phyloP scores from a whole-genome alignment of 2,113 vertebrate genomes.

The Corydoras maculifer region DNA sequence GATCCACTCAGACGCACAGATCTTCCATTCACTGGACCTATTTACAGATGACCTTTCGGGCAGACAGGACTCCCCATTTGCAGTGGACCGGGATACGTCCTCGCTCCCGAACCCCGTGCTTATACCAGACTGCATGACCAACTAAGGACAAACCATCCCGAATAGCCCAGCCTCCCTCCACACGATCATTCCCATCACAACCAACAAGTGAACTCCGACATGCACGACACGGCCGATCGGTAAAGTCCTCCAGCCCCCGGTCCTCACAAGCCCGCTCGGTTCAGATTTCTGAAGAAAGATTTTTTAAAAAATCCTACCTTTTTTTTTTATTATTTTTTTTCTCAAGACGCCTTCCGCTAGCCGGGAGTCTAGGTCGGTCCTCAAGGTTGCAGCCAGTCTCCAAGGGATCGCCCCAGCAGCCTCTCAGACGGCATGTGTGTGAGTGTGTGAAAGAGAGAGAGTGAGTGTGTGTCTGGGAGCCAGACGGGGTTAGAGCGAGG shows the following conservation, averaged over 20 bases:
- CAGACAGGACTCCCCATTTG: constrained; percentile 41
- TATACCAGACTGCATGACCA: constrained; percentile 17
- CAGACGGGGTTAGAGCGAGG: constrained; percentile 67
- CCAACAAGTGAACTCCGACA: not conserved
- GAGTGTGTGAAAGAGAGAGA: constrained; percentile 29
- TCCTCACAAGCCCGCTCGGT: not conserved
- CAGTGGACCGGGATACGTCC: constrained; percentile 18
- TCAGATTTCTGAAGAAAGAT: not conserved
- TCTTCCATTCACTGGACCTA: constrained; percentile 57
- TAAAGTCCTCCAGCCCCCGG: not conserved
- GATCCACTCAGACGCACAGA: constrained; percentile 33
- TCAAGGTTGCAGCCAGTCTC: constrained; percentile 42
- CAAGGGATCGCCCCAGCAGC: constrained; percentile 23
- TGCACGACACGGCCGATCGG: not conserved
- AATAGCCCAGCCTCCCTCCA: constrained; percentile 6
- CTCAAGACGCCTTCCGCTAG: constrained; percentile 27
- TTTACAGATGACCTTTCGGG: constrained; percentile 68
- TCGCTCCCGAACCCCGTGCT: constrained; percentile 4
- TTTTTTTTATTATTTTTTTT: constrained; percentile 30
- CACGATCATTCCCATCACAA: constrained; percentile 10
- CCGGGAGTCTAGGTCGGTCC: constrained; percentile 43
- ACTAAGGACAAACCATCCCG: constrained; percentile 27
- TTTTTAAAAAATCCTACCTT: constrained; percentile 31
- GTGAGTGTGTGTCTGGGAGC: constrained; percentile 60
- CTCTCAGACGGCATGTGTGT: constrained; percentile 32